phyloP scores from a whole-genome alignment of 2,113 vertebrate species.

The Pollimyrus isidori region DNA sequence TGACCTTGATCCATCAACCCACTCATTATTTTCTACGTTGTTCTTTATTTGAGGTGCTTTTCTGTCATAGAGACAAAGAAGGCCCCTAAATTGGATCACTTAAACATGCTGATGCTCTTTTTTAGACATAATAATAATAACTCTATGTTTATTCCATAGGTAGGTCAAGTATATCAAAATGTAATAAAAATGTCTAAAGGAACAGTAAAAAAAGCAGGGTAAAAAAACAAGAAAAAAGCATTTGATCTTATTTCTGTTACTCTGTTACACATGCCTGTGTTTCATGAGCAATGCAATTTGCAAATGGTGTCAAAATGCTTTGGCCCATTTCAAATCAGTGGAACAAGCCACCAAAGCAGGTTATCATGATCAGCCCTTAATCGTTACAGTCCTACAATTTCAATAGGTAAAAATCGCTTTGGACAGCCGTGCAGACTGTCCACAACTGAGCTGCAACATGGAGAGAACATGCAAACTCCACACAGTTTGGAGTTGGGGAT shows the following conservation, averaged over 20 bases:
- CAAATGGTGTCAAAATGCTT: neutral
- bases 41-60: neutral
- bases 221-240: too few species aligned
- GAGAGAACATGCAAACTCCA: neutral
- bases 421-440: neutral
- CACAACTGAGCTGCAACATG: neutral
- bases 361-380: neutral
- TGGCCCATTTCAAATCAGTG: neutral
- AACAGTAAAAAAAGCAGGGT: too few species aligned
- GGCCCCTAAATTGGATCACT: neutral
- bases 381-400: neutral
- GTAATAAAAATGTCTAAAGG: slow-evolving; percentile 41
- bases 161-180: slow-evolving; percentile 32
- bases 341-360: slow-evolving; percentile 43
- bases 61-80: too few species aligned
- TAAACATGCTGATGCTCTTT: neutral
- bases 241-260: slow-evolving; percentile 24
- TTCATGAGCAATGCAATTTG: slow-evolving; percentile 33
- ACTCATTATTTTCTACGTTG: neutral
- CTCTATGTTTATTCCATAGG: slow-evolving; percentile 49
- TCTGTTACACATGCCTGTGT: slow-evolving; percentile 27
- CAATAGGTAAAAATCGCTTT: neutral
- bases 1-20: neutral
- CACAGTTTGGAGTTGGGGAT: neutral
- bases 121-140: neutral